Evolutionary conservation across 2,888 invertebrate species (phyloP), one percentile per base, ranked within the genome.

Genomic region (Pseudococcus jackbeardsleyi): DNA sequence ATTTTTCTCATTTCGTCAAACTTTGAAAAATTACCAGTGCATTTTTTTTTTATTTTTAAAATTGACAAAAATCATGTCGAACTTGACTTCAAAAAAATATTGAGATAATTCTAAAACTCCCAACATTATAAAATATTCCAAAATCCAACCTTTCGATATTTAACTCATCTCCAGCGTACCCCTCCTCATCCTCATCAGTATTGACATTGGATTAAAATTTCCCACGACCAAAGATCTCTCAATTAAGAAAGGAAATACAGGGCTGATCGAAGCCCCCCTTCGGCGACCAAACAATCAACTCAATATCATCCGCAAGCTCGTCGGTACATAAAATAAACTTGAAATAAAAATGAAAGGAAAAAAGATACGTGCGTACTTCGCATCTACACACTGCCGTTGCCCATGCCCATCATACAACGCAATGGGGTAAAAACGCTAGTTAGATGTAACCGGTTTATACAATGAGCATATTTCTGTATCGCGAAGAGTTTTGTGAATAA

Each of bases 401-500:
- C 26, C 26, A 33, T 42, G 9, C 72, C 26, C 26, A 33, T 33
- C 26, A 72, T 15, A 22, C 33, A 72, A 15, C 42, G 33, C 26
- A 64, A 64, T 64, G 19, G 64, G 64, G 64, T 64, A 64, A 64
- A 33, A 42, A 64, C 19, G 64, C 9, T 64, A 19, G 72, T 42
- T 42, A 42, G 42, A 42, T 42, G 33, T 72, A 72, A 72, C 72
- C 72, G 72, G 72, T 72, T 72, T 72, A 33, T 39, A 22, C 64
- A 22, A 64, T 22, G 72, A 33, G 33, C 33, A 59, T n/a, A 72
- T 72, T 72, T 72, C 72, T 85, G 26, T 85, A 50, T 50, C 50
- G 46, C 22, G 46, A 26, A 46, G 48, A 50, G 48, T 85, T 85
- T 54, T 22, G 46, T 84, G 50, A 84, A 85, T 85, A 85, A 85